These are phyloP conservation scores for Neopelma chrysocephalum DNA, from an alignment of 2,797 vertebrate genomes.

Conservation along the genomic window DNA sequence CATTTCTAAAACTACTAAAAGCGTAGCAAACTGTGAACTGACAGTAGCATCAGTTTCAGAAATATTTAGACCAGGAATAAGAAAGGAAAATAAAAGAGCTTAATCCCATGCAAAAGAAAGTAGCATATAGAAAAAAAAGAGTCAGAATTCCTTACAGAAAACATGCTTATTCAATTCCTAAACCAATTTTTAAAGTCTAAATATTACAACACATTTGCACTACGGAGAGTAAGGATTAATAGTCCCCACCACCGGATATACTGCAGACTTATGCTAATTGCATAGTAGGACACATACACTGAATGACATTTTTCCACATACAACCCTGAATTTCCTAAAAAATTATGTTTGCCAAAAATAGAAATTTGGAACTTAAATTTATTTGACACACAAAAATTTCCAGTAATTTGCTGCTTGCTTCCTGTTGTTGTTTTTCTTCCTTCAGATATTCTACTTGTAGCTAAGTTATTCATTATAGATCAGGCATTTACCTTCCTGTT, in stretches of 20 bases:
- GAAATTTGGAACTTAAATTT: neutral
- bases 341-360: neutral
- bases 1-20: neutral
- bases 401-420: neutral
- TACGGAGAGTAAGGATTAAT: neutral
- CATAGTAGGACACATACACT: fast-evolving
- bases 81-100: neutral
- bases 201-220: neutral
- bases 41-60: neutral
- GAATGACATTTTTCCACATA: neutral
- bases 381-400: neutral
- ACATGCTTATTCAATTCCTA: neutral
- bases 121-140: neutral
- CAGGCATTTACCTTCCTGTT: neutral
- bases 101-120: neutral
- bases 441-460: neutral
- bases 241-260: neutral
- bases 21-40: neutral
- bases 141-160: neutral
- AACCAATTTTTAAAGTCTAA: neutral
- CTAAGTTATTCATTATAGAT: neutral
- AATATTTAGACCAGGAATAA: neutral
- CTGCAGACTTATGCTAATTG: fast-evolving
- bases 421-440: neutral
- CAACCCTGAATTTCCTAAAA: neutral